Evolutionary conservation across 2,888 invertebrate species (phyloP), one percentile per base, ranked within the genome.

Genomic region (Cylindroiulus punctatus): DNA sequence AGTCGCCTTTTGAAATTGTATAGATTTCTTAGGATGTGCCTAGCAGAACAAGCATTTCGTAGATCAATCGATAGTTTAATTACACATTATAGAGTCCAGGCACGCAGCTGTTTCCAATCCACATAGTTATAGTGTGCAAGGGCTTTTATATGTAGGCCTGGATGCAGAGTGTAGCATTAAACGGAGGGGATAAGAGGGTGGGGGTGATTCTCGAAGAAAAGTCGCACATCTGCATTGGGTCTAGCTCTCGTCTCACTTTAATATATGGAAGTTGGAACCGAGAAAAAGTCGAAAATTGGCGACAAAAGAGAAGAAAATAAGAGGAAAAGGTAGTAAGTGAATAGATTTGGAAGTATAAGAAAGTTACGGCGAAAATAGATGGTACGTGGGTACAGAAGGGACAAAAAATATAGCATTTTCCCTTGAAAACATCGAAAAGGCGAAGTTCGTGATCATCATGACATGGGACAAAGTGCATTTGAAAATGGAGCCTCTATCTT

Each of bases 51-150:
- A 82, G 82, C 82, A 82, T 82, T 36, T 82, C n/a, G 82, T 36
- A 36, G 82, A 82, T 82, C 82, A 82, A 82, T 82, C 82, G 82
- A 82, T 82, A 82, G 82, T 82, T 82, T 82, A 82, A 82, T 82
- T 82, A 42, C 82, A 82, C 82, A 82, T 82, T 82, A 82, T 82
- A 82, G 42, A 82, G 82, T 82, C 82, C 42, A 40, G 82, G 82
- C 82, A 82, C 82, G 82, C 82, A 82, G 82, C 82, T 82, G 82
- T 42, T 82, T 36, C 82, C 82, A 82, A 82, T 82, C 82, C 82
- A 36, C 40, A 36, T 82, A 82, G 82, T 82, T 82, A 19, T 36
- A 40, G 82, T 22, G 65, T 65, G 82, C 82, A 32, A 82, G 82
- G 82, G 42, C 82, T 22, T 82, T 40, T 82, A 7, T 82, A 42